Evolutionary conservation across 2,113 vertebrate species (phyloP), one percentile per base, ranked within the genome.

Genomic region (Trematomus loennbergii): DNA sequence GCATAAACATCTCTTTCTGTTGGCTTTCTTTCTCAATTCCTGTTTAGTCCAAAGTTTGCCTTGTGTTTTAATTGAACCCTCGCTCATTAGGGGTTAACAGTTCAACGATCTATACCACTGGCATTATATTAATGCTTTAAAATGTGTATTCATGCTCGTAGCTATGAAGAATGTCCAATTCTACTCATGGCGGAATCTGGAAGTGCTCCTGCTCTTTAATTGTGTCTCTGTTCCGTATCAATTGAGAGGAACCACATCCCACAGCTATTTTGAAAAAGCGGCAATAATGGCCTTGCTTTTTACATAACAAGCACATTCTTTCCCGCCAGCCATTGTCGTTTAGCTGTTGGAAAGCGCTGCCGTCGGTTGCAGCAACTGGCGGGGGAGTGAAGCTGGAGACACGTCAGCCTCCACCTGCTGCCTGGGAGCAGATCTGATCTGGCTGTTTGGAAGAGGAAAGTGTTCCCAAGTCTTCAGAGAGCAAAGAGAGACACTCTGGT

Each of bases 401-500:
- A 50, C 86, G 57, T 86, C 83, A 80, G 86, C 81, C 84, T 84
- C 70, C 81, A 66, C 77, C 61, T 36, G 86, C 79, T 87, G 85
- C 87, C 89, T 87, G 87, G 71, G 86, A 93, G 92, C 88, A 87
- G 84, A 89, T 92, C 85, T 22, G 87, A 90, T 89, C 82, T 83
- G 90, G 87, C 87, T 92, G 91, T 91, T 93, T 90, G 87, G 83
- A 92, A 74, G 82, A 82, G 81, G 75, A 90, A 90, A 89, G 85
- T 81, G 75, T 61, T 89, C 61, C 79, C 40, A 66, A 85, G 75
- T 88, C 87, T 89, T 90, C 77, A 88, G 88, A 89, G 88, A 84
- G 79, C 77, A 68, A 73, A 73, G 59, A 87, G 85, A 91, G 79
- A 87, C 62, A 76, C 79, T 80, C 64, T 79, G 87, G 82, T 92